Conservation (phyloP, 1,140 invertebrate genomes). For the Eriosoma lanigerum region DNA sequence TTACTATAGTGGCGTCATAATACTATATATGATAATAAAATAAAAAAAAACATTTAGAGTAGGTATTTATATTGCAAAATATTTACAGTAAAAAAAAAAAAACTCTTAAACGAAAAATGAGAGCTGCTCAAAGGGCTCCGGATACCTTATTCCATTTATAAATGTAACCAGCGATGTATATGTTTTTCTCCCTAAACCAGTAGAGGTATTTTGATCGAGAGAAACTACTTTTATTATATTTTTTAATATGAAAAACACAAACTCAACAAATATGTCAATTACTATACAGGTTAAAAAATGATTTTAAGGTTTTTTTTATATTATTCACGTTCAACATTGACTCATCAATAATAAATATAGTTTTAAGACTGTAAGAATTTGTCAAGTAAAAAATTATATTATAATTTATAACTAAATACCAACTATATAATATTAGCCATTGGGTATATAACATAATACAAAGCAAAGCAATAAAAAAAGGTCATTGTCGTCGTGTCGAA, state of each 20-base stretch:
- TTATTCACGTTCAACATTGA: too few species aligned
- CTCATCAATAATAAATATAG: too few species aligned
- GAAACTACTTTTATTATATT: background rate
- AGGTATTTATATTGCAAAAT: constrained; percentile 28
- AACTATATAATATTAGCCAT: too few species aligned
- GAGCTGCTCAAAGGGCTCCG: background rate
- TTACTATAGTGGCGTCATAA: constrained; percentile 13
- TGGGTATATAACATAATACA: background rate
- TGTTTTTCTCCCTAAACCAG: background rate
- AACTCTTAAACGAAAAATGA: constrained; percentile 34
- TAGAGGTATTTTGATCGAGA: background rate
- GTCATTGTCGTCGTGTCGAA: background rate
- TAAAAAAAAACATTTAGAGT: background rate
- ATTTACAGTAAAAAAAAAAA: constrained; percentile 1
- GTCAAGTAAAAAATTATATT: too few species aligned
- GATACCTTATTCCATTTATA: constrained; percentile 7
- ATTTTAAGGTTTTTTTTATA: background rate
- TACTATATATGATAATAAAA: background rate
- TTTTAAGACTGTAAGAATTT: too few species aligned
- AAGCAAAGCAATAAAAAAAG: background rate
- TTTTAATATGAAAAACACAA: background rate
- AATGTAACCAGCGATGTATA: background rate
- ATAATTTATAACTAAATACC: too few species aligned
- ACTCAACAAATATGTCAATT: background rate
- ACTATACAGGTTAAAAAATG: background rate